phyloP scores from a whole-genome alignment of 2,888 invertebrate genomes.

The Unio pictorum region DNA sequence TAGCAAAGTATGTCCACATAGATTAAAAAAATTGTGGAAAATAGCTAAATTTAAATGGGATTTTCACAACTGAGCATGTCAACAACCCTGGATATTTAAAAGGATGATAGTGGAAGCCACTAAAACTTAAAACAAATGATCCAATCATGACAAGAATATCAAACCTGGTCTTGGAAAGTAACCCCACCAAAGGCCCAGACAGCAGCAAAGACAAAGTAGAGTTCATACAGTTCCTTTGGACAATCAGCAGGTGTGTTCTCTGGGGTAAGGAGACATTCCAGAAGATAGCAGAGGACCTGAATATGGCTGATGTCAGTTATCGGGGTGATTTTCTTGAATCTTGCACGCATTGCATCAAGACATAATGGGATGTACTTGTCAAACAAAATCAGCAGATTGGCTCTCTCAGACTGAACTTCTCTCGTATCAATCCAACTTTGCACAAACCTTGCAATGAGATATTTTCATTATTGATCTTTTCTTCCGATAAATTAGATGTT shows the following conservation, averaged over 20 bases:
- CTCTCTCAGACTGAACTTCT: conserved; percentile 74
- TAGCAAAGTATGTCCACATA: no score
- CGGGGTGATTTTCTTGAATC: conserved; percentile 96
- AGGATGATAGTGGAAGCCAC: background rate
- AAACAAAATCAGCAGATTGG: conserved; percentile 93
- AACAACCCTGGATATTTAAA: background rate
- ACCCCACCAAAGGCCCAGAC: conserved; percentile 99
- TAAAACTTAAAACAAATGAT: no score
- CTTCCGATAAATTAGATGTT: no score
- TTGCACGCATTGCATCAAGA: conserved; percentile 85
- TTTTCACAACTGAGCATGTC: background rate
- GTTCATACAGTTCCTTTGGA: conserved; percentile 93
- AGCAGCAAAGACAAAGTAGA: conserved; percentile 95
- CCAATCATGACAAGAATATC: background rate
- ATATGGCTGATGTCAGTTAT: conserved; percentile 95
- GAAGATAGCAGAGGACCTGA: conserved; percentile 88
- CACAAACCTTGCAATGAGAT: conserved; percentile 76
- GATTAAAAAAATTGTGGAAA: no score
- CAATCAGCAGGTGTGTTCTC: conserved; percentile 90
- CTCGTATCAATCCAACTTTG: conserved; percentile 80
- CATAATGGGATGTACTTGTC: conserved; percentile 96
- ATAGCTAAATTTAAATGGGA: no score
- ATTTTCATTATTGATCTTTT: background rate
- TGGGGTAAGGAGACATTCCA: conserved; percentile 87
- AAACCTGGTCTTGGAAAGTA: conserved; percentile 90